Conservation (phyloP, 2,113 vertebrate species). For the Climacteris rufus region DNA sequence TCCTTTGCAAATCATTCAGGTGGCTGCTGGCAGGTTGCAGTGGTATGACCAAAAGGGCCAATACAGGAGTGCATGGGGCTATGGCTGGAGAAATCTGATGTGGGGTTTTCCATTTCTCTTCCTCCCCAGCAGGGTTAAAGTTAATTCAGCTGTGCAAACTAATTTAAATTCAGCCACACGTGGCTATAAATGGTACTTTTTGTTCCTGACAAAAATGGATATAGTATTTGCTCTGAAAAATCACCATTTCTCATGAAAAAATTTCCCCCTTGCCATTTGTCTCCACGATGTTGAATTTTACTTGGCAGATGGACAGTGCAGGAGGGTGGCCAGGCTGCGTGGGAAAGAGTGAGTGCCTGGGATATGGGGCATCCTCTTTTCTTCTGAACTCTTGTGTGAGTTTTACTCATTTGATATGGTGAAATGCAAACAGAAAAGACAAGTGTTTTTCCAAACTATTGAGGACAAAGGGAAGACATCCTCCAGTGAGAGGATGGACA, state of each 20-base stretch:
- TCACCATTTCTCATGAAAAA: background rate
- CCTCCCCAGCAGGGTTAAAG: background rate
- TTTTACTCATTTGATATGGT: background rate
- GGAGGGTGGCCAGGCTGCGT: background rate
- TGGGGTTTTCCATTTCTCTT: background rate
- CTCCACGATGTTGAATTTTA: background rate
- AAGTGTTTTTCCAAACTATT: background rate
- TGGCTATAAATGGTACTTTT: background rate
- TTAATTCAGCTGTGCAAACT: constrained; percentile 51
- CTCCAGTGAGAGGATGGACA: background rate
- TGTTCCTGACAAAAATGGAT: constrained; percentile 2
- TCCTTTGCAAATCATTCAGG: background rate
- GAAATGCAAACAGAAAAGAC: background rate
- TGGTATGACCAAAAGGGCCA: background rate
- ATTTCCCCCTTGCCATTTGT: background rate
- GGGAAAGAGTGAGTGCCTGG: background rate
- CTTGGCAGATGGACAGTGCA: background rate
- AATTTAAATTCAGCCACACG: background rate
- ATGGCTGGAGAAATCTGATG: background rate
- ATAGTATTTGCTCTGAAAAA: constrained; percentile 14
- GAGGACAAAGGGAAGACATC: background rate
- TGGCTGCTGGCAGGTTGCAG: background rate
- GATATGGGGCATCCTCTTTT: background rate
- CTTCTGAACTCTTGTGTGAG: background rate
- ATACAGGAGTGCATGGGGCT: background rate